phyloP scores from a whole-genome alignment of 92 coral and sea anemone genomes.

The Phymanthus crucifer region DNA sequence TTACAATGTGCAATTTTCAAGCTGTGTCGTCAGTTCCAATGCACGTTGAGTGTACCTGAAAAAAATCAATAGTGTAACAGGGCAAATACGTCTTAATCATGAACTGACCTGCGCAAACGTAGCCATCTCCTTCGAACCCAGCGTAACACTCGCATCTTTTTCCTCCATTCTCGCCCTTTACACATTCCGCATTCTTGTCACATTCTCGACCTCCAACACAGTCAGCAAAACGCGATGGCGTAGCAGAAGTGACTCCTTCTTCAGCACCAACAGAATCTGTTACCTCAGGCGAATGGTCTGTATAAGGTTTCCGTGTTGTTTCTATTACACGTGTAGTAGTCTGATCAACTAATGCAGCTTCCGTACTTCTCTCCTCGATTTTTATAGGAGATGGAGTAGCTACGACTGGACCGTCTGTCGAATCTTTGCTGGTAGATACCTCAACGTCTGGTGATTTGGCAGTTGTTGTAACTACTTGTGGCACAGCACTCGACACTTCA shows the following conservation, averaged over 20 bases:
- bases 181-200: constrained; percentile 39
- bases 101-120: constrained; percentile 48
- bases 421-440: too few relatives aligned
- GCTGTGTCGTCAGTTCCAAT: too few relatives aligned
- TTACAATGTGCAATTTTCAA: too few relatives aligned
- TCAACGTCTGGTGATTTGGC: neutral
- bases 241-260: constrained; percentile 12
- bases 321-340: too few relatives aligned
- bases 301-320: too few relatives aligned
- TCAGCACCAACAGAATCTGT: neutral
- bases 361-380: too few relatives aligned
- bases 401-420: neutral
- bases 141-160: constrained; percentile 39
- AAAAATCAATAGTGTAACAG: neutral
- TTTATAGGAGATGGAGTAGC: neutral
- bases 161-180: constrained; percentile 22
- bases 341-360: too few relatives aligned
- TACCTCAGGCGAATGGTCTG: constrained; percentile 4
- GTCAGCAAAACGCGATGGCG: constrained; percentile 45
- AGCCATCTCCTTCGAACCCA: constrained; percentile 68
- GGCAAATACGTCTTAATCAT: neutral
- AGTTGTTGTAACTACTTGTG: neutral
- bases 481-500: neutral
- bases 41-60: too few relatives aligned
- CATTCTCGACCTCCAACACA: neutral